Base-by-base conservation (phyloP, 2,113 vertebrate species). In the Papio anubis region DNA sequence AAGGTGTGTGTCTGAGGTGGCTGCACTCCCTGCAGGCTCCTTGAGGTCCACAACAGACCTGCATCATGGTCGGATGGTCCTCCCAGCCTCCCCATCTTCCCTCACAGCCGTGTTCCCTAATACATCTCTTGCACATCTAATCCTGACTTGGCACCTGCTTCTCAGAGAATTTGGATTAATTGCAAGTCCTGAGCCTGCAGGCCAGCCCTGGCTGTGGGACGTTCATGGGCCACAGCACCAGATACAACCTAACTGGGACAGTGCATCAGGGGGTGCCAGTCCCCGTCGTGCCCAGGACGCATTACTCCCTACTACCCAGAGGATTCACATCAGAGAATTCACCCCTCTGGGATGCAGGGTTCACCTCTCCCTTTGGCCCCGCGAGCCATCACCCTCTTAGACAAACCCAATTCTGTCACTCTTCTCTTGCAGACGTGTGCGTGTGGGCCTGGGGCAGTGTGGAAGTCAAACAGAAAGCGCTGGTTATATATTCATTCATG, bases 1-100 rank as follows among this genome's bases (percentile, higher is more conserved):
- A 4, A 13, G 48, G 5, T 30, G 1, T 21, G 32, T 9, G 30
- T 8, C 68, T 17, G 5, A 9, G 8, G 30, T 35, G 52, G 68
- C 32, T 0, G 5, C 0, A 1, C 48, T 45, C 21, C 52, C 25
- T 48, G 21, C 61, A 7, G 45, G 20, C 35, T 52, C 61, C 20
- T 79, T n/a, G 70, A 1, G 7, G 38, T 16, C 57, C 25, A 59
- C 5, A 35, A 48, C 57, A 17, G 48, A 27, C 10, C 73, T 45
- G 27, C 35, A 32, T 17, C 9, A 3, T 5, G 79, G 25, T 9
- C 43, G 11, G n/a, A 5, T 0, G 35, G 30, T 30, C 20, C 25
- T 25, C 27, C 43, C 83, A 64, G 78, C 23, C 48, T 73, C 5
- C 16, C 21, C 35, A 0, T 68, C 52, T n/a, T 14, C n/a, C n/a